Conservation (phyloP, 2,797 vertebrate species). For the Coluber constrictor region DNA sequence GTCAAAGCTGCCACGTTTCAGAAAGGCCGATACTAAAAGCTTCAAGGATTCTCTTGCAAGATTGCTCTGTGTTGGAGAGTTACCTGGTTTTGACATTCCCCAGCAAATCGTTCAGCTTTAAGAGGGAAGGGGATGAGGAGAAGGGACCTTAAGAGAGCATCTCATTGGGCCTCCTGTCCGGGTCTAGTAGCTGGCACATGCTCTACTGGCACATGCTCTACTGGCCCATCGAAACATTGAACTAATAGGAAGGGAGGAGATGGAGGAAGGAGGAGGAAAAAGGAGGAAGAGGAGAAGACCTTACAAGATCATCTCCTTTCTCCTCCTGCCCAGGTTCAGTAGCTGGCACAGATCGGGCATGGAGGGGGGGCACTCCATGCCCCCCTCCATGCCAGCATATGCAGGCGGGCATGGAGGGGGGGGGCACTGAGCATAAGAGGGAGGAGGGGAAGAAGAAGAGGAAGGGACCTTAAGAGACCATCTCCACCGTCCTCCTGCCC, state of each 20-base stretch:
- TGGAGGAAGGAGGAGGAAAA: no score
- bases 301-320: no score
- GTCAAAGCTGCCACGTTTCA: neutral
- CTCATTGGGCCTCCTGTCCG: neutral
- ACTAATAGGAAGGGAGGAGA: no score
- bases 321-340: no score
- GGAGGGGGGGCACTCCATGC: no score
- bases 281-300: no score
- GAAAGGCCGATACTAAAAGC: neutral
- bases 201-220: no score
- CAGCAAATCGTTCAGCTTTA: neutral
- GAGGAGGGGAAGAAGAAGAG: neutral
- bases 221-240: no score
- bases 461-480: neutral
- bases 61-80: neutral
- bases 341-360: no score
- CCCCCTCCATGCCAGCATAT: no score
- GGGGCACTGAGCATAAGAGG: neutral
- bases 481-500: neutral
- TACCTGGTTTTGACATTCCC: neutral
- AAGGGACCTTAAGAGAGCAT: neutral
- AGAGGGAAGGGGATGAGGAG: neutral
- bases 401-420: no score
- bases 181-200: no score
- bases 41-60: neutral